These are phyloP conservation scores for Hypolimnas misippus DNA, from an alignment of 2,888 invertebrate species.

Conservation along the genomic window DNA sequence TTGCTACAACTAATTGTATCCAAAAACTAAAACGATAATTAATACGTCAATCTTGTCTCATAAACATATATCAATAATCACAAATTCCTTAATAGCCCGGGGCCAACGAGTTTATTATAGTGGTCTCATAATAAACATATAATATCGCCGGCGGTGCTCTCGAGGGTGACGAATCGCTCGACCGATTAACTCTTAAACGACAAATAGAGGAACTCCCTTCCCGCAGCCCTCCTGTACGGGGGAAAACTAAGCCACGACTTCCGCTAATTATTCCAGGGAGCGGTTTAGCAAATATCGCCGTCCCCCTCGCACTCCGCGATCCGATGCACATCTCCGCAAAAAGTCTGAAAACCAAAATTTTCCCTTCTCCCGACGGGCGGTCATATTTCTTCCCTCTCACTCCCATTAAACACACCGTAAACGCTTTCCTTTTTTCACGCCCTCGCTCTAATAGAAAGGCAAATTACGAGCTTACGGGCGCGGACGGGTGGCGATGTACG, in stretches of 20 bases:
- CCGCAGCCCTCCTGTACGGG: conserved; percentile 70
- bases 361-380: conserved; percentile 80
- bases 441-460: conserved; percentile 84
- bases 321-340: conserved; percentile 82
- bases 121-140: conserved; percentile 80
- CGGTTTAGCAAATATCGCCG: conserved; percentile 69
- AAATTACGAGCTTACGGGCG: conserved; percentile 84
- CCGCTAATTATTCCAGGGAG: conserved; percentile 81
- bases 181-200: conserved; percentile 84
- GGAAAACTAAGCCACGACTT: conserved; percentile 83
- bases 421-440: conserved; percentile 85
- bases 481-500: conserved; percentile 84
- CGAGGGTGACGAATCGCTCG: conserved; percentile 82
- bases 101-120: conserved; percentile 55
- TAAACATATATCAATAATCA: conserved; percentile 80
- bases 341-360: conserved; percentile 83
- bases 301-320: conserved; percentile 73
- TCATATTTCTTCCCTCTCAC: conserved; percentile 83
- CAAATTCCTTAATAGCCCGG: conserved; percentile 73
- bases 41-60: conserved; percentile 21
- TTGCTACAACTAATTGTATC: neutral
- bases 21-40: neutral
- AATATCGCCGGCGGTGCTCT: conserved; percentile 73
- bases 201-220: conserved; percentile 82
- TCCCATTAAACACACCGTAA: conserved; percentile 84